These are phyloP conservation scores for Notothenia coriiceps DNA, from an alignment of 2,113 vertebrate species.

Conservation along the genomic window DNA sequence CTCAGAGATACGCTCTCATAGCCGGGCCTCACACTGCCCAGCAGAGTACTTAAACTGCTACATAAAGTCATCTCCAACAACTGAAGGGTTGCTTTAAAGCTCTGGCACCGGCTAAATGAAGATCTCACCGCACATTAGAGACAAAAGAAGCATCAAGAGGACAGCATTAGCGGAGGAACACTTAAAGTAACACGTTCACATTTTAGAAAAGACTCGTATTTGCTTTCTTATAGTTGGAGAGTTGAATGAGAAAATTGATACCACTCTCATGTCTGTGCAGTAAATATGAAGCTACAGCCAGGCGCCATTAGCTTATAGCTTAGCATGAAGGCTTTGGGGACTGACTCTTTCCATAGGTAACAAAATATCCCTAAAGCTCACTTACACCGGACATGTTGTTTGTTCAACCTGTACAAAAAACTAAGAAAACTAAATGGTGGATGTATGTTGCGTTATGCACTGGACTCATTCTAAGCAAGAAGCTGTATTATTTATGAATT, in stretches of 20 bases:
- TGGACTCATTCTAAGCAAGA: background rate
- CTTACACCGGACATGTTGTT: background rate
- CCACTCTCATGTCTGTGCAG: background rate
- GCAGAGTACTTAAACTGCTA: conserved; percentile 40
- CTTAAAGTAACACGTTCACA: background rate
- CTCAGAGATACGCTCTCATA: conserved; percentile 59
- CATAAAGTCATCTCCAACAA: conserved; percentile 60
- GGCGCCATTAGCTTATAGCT: background rate
- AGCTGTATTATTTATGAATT: background rate
- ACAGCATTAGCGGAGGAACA: background rate
- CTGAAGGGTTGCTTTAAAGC: conserved; percentile 25
- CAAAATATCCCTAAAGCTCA: background rate
- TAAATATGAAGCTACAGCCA: background rate
- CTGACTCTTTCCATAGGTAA: background rate
- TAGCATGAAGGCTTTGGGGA: background rate
- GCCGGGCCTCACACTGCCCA: conserved; percentile 38
- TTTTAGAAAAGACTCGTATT: background rate
- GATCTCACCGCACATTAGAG: conserved; percentile 20
- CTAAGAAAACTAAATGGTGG: background rate
- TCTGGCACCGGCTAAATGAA: conserved; percentile 51
- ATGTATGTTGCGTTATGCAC: background rate
- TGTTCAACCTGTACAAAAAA: background rate
- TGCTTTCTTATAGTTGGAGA: background rate
- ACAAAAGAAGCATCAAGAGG: background rate
- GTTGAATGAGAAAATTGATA: background rate